These are phyloP conservation scores for Xanthia icteritia DNA, from an alignment of 2,888 invertebrate species.

Conservation along the genomic window DNA sequence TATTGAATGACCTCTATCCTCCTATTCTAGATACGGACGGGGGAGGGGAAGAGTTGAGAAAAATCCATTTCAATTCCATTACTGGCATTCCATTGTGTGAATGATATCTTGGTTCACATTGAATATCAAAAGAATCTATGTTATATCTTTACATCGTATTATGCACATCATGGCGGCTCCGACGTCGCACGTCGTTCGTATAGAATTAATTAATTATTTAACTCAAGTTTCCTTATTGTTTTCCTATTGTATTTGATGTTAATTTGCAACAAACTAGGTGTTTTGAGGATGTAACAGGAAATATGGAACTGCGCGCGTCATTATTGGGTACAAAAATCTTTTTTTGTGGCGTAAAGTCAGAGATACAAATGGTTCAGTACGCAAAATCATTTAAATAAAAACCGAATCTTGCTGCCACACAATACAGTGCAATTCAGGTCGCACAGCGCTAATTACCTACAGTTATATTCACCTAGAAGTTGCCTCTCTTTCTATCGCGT, in stretches of 20 bases:
- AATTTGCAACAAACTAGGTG: background rate
- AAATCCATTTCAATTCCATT: slow-evolving; percentile 46
- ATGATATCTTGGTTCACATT: slow-evolving; percentile 41
- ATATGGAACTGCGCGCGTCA: background rate
- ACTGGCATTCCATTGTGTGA: slow-evolving; percentile 17
- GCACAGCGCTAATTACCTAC: too few relatives aligned
- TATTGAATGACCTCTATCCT: background rate
- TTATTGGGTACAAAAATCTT: background rate
- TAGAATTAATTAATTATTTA: slow-evolving; percentile 5
- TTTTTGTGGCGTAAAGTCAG: too few relatives aligned
- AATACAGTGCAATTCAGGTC: too few relatives aligned
- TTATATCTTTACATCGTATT: background rate
- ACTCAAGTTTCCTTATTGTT: slow-evolving; percentile 48
- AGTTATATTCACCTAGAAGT: too few relatives aligned
- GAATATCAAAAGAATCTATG: slow-evolving; percentile 5
- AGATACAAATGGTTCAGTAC: too few relatives aligned
- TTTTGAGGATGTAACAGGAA: background rate
- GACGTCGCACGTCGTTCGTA: background rate
- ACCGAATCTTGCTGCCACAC: too few relatives aligned
- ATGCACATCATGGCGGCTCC: background rate
- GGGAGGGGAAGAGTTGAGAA: slow-evolving; percentile 3
- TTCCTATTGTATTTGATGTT: background rate
- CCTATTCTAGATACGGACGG: background rate
- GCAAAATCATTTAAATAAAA: too few relatives aligned
- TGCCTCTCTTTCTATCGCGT: too few relatives aligned